Conservation (phyloP, 2,113 vertebrate species). For the Anarhynchus alexandrinus region DNA sequence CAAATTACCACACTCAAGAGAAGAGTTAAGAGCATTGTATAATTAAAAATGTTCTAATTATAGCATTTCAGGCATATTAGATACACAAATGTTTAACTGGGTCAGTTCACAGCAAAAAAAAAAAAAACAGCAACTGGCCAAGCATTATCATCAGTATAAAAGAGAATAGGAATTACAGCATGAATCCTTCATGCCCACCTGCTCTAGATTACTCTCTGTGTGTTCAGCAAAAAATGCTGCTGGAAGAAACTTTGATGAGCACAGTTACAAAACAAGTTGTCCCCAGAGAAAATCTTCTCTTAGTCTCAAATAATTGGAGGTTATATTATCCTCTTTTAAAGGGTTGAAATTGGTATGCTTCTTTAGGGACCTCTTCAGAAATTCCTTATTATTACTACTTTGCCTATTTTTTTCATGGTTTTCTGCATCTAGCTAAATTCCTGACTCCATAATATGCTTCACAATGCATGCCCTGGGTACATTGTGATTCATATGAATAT, state of each 20-base stretch:
- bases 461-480: not conserved
- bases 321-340: not conserved
- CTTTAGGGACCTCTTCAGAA: not conserved
- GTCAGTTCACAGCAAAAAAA: not conserved
- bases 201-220: not conserved
- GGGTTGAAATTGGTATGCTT: not conserved
- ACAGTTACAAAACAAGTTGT: not conserved
- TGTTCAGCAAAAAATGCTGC: not conserved
- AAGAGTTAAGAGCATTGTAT: conserved; percentile 43
- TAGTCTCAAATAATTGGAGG: not conserved
- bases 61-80: conserved; percentile 1
- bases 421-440: not conserved
- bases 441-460: not conserved
- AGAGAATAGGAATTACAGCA: not conserved
- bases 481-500: not conserved
- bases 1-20: not conserved
- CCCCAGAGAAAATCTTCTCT: not conserved
- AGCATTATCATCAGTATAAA: not conserved
- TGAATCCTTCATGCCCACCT: not conserved
- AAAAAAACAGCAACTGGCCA: not conserved
- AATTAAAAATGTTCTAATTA: conserved; percentile 45
- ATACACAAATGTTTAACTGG: not conserved
- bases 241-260: not conserved
- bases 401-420: not conserved
- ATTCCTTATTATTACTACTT: not conserved